Base-by-base conservation (phyloP, 2,888 invertebrate genomes). In the Chymomyza caudatula region DNA sequence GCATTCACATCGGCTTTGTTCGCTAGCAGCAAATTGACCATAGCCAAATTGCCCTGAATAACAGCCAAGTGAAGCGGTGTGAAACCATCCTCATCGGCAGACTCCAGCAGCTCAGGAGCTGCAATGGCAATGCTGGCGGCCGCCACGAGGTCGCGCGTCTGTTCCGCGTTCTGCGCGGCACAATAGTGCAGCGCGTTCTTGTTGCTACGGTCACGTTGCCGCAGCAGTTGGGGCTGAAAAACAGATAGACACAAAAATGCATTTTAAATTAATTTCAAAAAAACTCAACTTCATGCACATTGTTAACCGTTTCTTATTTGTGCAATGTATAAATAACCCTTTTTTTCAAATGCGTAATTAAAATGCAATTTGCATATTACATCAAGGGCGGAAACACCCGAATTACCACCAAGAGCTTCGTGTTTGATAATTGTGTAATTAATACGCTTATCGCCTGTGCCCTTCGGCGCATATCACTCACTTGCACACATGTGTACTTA, bases 21-120 rank as follows among this genome's bases (percentile, higher is more conserved):
- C 49, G 96, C 95, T 60, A 98, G 92, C 63, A 99, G 92, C 67
- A 96, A 95, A 81, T 96, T 95, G 70, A 97, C 95, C 76, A 97
- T 92, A 17, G 95, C 94, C 84, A 95, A 94, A 89, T 97, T 96
- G 58, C 98, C 98, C 74, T 97, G 96, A 87, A 98, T 98, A 70
- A 98, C 97, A 23, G 98, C 98, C 85, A 98, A 93, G 91, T 98
- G 97, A 61, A 99, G 93, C 8, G 98, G 96, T 8, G 98, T 97
- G 89, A 98, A 96, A 67, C 98, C 98, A 90, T 98, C 98, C 78
- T 96, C 95, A 89, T 98, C 98, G 51, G 94, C 93, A 44, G 94
- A 94, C 89, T 96, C 95, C 65, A 97, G 93, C 75, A 98, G 92
- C 80, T 94, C 94, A n/a, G 96, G 95, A 78, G 97, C 96, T 59